Percentiles rank a stretch among this genome's conserved stretches.
phyloP scores from a whole-genome alignment of 1,140 invertebrate species.

The Pygmarrhopalites habei region DNA sequence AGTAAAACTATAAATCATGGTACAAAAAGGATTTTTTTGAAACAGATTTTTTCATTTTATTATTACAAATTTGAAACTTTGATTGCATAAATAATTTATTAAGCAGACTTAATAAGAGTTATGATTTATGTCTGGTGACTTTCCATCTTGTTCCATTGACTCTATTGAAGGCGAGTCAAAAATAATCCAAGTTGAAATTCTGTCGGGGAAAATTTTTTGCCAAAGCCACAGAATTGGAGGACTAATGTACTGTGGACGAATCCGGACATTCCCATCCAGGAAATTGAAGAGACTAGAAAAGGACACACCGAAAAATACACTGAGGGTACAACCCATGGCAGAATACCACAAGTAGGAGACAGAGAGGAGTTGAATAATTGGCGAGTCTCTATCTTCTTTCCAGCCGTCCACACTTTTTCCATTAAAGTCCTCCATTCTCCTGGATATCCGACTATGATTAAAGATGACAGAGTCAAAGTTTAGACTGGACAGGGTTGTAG shows the following conservation, averaged over 20 bases:
- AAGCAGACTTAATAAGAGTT: too few species aligned
- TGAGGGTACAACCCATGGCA: conserved; percentile 12
- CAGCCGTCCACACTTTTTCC: neutral
- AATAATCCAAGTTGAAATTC: neutral
- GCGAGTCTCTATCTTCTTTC: conserved; percentile 26
- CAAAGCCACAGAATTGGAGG: neutral
- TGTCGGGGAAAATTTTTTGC: neutral
- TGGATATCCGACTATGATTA: neutral
- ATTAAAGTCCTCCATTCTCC: neutral
- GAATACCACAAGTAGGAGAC: conserved; percentile 32
- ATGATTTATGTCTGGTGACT: too few species aligned
- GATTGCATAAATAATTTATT: too few species aligned
- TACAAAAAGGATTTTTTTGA: too few species aligned
- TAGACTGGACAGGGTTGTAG: too few species aligned
- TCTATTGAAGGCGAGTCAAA: too few species aligned
- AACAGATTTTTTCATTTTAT: too few species aligned
- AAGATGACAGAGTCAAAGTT: neutral
- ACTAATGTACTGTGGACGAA: neutral
- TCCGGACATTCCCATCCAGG: neutral
- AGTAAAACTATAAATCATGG: too few species aligned
- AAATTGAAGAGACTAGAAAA: conserved; percentile 5
- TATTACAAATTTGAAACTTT: too few species aligned
- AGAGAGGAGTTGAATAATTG: conserved; percentile 16
- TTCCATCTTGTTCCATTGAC: too few species aligned
- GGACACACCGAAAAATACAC: conserved; percentile 25